Percentiles rank a stretch among this genome's conserved stretches.
phyloP scores from a whole-genome alignment of 2,113 vertebrate species.

The Toxotes jaculatrix region DNA sequence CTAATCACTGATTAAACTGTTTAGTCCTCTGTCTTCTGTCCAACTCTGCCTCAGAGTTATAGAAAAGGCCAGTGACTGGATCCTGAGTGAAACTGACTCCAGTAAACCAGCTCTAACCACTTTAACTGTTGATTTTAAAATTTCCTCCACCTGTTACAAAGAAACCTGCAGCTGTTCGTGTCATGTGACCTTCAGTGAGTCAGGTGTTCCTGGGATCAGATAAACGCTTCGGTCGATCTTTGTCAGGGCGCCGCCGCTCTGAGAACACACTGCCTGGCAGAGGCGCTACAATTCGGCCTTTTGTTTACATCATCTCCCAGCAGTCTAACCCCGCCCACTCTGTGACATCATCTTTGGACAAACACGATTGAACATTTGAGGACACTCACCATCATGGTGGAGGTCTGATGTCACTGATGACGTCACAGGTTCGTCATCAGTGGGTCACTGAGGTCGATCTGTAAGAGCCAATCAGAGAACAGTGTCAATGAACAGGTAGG shows the following conservation, averaged over 20 bases:
- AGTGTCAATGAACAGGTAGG: neutral
- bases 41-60: too few species aligned
- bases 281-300: slow-evolving; percentile 86
- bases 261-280: slow-evolving; percentile 76
- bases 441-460: neutral
- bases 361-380: neutral
- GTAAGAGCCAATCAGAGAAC: slow-evolving; percentile 20
- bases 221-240: slow-evolving; percentile 82
- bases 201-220: slow-evolving; percentile 73
- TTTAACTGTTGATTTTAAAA: too few species aligned
- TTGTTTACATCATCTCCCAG: slow-evolving; percentile 85
- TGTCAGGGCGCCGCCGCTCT: slow-evolving; percentile 72
- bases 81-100: too few species aligned
- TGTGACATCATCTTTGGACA: neutral
- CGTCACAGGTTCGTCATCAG: neutral
- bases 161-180: neutral
- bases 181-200: neutral
- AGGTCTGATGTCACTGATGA: neutral
- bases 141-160: too few species aligned
- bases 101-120: too few species aligned
- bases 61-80: too few species aligned
- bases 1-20: too few species aligned
- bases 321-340: neutral
- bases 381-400: slow-evolving; percentile 10
- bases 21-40: too few species aligned